Conservation (phyloP, 2,888 invertebrate species). For the Perithous albicinctus region DNA sequence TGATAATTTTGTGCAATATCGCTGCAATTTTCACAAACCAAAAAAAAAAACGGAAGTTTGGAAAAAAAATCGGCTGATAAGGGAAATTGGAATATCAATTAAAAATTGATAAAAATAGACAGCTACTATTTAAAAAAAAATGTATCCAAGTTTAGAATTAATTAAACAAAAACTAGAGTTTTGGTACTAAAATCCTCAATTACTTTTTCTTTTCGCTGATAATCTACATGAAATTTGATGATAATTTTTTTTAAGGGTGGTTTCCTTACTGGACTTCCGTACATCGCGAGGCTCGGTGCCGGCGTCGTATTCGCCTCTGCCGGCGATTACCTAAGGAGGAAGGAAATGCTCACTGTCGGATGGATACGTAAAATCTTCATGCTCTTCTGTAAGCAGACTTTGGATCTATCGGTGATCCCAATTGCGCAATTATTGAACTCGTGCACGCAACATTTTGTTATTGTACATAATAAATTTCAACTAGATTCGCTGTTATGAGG, state of each 20-base stretch:
- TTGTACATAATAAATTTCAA: slow-evolving; percentile 3
- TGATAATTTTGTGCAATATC: too few species aligned
- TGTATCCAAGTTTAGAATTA: too few species aligned
- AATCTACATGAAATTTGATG: not conserved
- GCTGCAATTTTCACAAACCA: too few species aligned
- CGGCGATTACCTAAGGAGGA: slow-evolving; percentile 88
- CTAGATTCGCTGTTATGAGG: not conserved
- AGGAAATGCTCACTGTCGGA: slow-evolving; percentile 84
- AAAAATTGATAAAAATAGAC: too few species aligned
- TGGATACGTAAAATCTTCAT: slow-evolving; percentile 81
- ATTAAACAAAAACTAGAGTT: too few species aligned
- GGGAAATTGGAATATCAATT: too few species aligned
- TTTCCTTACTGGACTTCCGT: slow-evolving; percentile 90
- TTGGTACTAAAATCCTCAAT: too few species aligned
- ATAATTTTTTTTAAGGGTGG: slow-evolving; percentile 87
- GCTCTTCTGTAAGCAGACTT: slow-evolving; percentile 79
- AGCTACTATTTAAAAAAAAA: too few species aligned
- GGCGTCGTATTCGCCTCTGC: slow-evolving; percentile 90
- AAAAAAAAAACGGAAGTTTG: too few species aligned
- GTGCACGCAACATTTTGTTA: not conserved
- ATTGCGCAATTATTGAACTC: slow-evolving; percentile 16
- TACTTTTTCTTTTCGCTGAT: too few species aligned
- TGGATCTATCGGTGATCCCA: slow-evolving; percentile 2
- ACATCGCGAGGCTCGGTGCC: slow-evolving; percentile 89
- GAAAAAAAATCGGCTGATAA: too few species aligned